Conservation (phyloP, 2,113 vertebrate species). For the Cichladusa arquata region DNA sequence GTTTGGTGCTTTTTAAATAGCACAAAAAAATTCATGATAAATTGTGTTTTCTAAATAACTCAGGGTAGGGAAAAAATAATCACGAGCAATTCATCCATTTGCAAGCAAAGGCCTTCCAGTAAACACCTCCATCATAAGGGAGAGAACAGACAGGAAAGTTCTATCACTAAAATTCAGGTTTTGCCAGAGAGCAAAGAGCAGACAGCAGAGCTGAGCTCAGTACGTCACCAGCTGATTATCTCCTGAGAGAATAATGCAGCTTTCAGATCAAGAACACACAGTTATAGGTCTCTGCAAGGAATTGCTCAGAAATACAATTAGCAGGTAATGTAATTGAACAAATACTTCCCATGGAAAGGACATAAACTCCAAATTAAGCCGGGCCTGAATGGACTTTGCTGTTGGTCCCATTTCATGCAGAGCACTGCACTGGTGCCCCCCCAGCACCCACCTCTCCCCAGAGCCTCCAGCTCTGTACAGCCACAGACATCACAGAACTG, state of each 20-base stretch:
- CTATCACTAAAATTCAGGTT: background rate
- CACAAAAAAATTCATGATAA: background rate
- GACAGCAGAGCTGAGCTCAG: background rate
- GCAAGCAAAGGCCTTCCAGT: background rate
- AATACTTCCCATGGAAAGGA: background rate
- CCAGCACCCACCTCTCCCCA: background rate
- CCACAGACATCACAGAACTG: background rate
- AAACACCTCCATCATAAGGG: background rate
- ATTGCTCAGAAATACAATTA: conserved; percentile 36
- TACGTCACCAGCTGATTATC: background rate
- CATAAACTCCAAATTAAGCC: background rate
- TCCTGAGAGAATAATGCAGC: background rate
- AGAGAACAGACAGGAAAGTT: background rate
- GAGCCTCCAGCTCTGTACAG: background rate
- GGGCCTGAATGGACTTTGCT: background rate
- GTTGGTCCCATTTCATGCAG: background rate
- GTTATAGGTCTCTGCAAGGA: background rate
- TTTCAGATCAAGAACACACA: background rate
- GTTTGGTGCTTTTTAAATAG: background rate
- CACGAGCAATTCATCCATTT: background rate
- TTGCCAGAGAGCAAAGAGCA: background rate
- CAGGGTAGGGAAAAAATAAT: background rate
- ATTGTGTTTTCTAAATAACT: background rate
- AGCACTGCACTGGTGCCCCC: background rate
- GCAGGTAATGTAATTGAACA: background rate